Conservation (phyloP, 2,888 invertebrate genomes). For the Argyresthia goedartella region DNA sequence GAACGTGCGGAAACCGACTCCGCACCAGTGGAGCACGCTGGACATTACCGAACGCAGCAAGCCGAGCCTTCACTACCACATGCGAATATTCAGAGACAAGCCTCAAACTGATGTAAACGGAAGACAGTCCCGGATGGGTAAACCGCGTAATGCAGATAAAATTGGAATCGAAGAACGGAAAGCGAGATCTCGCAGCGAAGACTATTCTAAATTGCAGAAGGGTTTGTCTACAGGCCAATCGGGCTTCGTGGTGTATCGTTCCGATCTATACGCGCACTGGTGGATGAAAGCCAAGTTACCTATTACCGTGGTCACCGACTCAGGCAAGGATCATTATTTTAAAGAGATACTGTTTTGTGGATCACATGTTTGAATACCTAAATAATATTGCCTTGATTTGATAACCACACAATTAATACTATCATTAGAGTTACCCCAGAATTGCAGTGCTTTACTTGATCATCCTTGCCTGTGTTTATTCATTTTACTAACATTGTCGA, state of each 20-base stretch:
- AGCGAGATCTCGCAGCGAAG: conserved; percentile 58
- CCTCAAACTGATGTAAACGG: conserved; percentile 25
- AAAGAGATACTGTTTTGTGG: conserved; percentile 68
- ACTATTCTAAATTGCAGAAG: conserved; percentile 56
- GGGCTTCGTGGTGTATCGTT: conserved; percentile 77
- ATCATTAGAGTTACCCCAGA: conserved; percentile 63
- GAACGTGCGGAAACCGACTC: conserved; percentile 50
- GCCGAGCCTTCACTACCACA: conserved; percentile 63
- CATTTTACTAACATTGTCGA: conserved; percentile 53
- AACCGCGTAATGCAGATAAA: conserved; percentile 45
- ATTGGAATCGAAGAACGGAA: conserved; percentile 31
- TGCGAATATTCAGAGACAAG: conserved; percentile 59
- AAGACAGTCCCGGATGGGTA: conserved; percentile 40
- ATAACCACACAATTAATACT: conserved; percentile 64
- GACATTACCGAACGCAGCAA: conserved; percentile 59
- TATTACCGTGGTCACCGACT: conserved; percentile 71
- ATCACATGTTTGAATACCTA: conserved; percentile 56
- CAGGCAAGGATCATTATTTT: conserved; percentile 72
- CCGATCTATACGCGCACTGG: conserved; percentile 92
- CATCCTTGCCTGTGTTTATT: conserved; percentile 73
- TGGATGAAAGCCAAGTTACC: conserved; percentile 91
- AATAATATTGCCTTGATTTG: conserved; percentile 66
- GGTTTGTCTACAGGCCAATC: conserved; percentile 45
- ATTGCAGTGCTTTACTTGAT: conserved; percentile 71
- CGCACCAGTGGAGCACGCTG: conserved; percentile 61